Base-by-base conservation (phyloP, 2,888 invertebrate genomes). In the Chymomyza fuscimana region DNA sequence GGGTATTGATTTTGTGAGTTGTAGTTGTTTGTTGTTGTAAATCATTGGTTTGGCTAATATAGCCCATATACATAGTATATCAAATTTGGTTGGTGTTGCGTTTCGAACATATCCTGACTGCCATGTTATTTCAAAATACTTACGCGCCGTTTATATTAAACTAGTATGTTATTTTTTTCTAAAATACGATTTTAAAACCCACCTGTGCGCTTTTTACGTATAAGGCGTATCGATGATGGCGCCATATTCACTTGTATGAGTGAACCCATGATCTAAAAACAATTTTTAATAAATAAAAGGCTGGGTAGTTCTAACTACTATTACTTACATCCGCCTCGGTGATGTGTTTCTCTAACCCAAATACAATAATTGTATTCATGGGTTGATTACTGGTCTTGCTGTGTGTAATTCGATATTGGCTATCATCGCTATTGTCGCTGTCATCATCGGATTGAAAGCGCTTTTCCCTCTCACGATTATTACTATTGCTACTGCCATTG, bases 181-280 rank as follows among this genome's bases (percentile, higher is more conserved):
- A 58, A 74, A 69, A 65, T 77, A 73, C 29, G 66, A 71, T 75
- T 71, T 70, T 73, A 72, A 46, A 69, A 87, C 92, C 93, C 95
- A 96, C 96, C 96, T 94, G 96, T 96, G 90, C 96, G 95, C 93
- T 95, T 95, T 92, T 96, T 95, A 84, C 96, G 93, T 90, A 97
- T 96, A 54, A 97, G 93, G 59, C 97, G 94, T 87, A 97, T 96
- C 90, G 96, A 96, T 90, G 95, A 95, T 2, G 96, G 95, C 92
- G 95, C 94, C 77, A 96, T 93, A 74, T 95, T 95, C 91, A 94
- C 95, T 87, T 94, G 94, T 83, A 95, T 93, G 82, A 97, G 94
- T 88, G 96, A 96, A 90, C 95, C 95, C 83, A 95, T 94, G 83
- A 97, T 96, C 96, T 96, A 92, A 72, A 93, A 92, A 81, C 19